Base-by-base conservation (phyloP, 2,888 invertebrate genomes). In the Cybosia mesomella region DNA sequence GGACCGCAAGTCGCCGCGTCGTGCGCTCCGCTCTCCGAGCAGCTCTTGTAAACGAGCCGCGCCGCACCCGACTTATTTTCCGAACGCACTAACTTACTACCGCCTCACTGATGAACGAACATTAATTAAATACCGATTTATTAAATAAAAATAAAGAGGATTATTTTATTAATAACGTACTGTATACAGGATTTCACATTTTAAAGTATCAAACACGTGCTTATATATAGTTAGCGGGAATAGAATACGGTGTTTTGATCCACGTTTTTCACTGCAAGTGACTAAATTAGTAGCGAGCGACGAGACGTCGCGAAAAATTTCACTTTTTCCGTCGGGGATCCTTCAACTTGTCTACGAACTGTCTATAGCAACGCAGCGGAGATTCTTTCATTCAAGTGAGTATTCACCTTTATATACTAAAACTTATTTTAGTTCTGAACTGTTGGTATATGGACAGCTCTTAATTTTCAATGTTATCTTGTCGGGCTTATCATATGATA, bases 181-280 rank as follows among this genome's bases (percentile, higher is more conserved):
- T 64, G 71, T 55, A 75, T 72, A 76, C 68, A 71, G 76, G 76
- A 87, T 83, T 86, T 49, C 85, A 71, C 84, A 88, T 87, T 85
- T 82, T 73, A 81, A 85, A 83, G 82, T 82, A 86, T 86, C 78
- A 84, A 89, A 91, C 93, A 92, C 93, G 93, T 93, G 93, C 91
- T 90, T 90, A 87, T 86, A 89, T 88, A 89, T 89, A 91, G 87
- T 92, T 91, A 88, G 89, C 91, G 90, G 91, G 91, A 91, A 91
- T 85, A 83, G 85, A 87, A 83, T 83, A 85, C 87, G 83, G 88
- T 91, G 87, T 87, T 88, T 86, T 80, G 84, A 87, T 90, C 87
- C 88, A 90, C 91, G 92, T 93, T 93, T 92, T 93, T 93, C 92
- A 88, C 89, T 86, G 83, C 83, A 81, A 90, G 90, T 92, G 91